Base-by-base conservation (phyloP, 2,888 invertebrate species). In the Dynastes tityus region DNA sequence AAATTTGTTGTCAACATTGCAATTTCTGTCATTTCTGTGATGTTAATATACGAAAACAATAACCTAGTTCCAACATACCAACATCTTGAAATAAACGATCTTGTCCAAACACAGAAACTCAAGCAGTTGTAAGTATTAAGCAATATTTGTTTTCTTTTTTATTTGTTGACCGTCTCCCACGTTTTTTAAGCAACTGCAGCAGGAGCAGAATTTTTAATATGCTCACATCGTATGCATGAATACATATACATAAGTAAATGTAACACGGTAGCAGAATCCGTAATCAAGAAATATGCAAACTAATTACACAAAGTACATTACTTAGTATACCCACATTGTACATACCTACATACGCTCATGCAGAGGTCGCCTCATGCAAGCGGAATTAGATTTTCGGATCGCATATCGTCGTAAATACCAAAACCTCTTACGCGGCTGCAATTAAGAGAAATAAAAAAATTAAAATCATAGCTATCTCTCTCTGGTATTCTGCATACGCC, bases 231-330 rank as follows among this genome's bases (percentile, higher is more conserved):
- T 9, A 51, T 22, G 49, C 22, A 51, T 29, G 22, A 16, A 16
- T 58, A 4, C 51, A 11, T 22, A 29, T 58, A 16, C 51, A 11
- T 22, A 29, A 4, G 16, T 22, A 29, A 51, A 68, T 51, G 49
- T 27, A 68, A 9, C 6, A 68, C 63, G 2, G 63, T 27, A 51
- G 51, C 68, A 67, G 65, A 40, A 16, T 6, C 65, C 13, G 22
- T 68, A 22, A 27, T 51, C 51, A 68, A 51, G 51, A 68, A 16
- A 51, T 29, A 49, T 51, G 27, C 29, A 68, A 68, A 68, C 68
- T 51, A 68, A 68, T 67, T 67, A 67, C 16, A 16, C 22, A 67
- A 45, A 45, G 67, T 67, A 49, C 67, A 67, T 49, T 58, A 58
- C 22, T 58, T 58, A 32, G 9, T 32, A 29, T 63, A 63, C 29